These are phyloP conservation scores for Cynodonichthys magdalenae DNA, from an alignment of 2,797 vertebrate genomes.

Conservation along the genomic window DNA sequence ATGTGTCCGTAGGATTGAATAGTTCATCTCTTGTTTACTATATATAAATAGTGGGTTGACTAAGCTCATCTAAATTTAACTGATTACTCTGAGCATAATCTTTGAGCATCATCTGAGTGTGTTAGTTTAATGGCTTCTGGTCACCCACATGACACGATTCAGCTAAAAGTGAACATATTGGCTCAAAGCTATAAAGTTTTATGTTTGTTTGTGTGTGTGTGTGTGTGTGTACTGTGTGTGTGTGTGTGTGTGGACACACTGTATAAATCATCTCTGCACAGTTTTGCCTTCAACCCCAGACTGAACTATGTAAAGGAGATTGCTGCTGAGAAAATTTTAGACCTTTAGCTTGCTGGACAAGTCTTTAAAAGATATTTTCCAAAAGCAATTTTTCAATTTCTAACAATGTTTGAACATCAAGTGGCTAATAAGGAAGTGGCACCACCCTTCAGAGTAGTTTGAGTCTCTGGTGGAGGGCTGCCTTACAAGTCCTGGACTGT, in stretches of 20 bases:
- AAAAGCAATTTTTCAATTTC: slow-evolving; percentile 36
- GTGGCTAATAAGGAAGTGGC: slow-evolving; percentile 57
- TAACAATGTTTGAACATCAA: slow-evolving; percentile 63
- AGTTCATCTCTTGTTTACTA: no score
- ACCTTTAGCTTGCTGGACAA: slow-evolving; percentile 41
- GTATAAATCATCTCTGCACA: slow-evolving; percentile 16
- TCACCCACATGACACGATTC: slow-evolving; percentile 30
- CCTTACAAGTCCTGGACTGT: slow-evolving; percentile 64
- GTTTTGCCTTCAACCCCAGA: slow-evolving; percentile 9
- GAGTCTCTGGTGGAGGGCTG: slow-evolving; percentile 54
- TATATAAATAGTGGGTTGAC: no score
- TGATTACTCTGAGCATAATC: neutral
- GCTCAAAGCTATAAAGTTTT: slow-evolving; percentile 14
- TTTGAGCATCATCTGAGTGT: neutral
- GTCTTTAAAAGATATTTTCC: slow-evolving; percentile 37
- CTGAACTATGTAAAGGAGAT: slow-evolving; percentile 24
- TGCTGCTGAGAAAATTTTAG: slow-evolving; percentile 29
- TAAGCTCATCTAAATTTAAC: no score
- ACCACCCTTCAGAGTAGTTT: slow-evolving; percentile 52
- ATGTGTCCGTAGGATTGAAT: no score
- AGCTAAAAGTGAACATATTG: slow-evolving; percentile 26
- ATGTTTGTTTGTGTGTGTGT: neutral
- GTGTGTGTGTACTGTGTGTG: neutral
- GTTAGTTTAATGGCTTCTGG: neutral
- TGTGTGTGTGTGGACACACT: neutral